These are phyloP conservation scores for Clostera curtula DNA, from an alignment of 2,888 invertebrate genomes.

Conservation along the genomic window DNA sequence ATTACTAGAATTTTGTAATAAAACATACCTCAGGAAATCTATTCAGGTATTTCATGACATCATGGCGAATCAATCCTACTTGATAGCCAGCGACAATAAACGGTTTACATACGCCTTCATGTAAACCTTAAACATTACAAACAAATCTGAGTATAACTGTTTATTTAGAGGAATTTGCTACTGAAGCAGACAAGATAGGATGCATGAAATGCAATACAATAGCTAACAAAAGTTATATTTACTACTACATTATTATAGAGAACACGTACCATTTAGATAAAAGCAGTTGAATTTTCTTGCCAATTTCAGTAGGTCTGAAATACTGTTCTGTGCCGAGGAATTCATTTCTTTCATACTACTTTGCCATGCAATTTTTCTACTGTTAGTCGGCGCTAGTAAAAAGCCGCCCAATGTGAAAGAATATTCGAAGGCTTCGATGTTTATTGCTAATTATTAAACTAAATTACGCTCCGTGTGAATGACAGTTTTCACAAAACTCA, in stretches of 20 bases:
- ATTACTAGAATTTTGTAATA: neutral
- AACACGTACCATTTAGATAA: conserved; percentile 83
- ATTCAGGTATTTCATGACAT: conserved; percentile 86
- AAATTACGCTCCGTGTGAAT: too few species aligned
- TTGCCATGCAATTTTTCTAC: conserved; percentile 29
- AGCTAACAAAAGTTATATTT: neutral
- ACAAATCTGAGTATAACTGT: conserved; percentile 13
- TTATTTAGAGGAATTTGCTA: too few species aligned
- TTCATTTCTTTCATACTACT: conserved; percentile 68
- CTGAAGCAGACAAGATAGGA: conserved; percentile 22
- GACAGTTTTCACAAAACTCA: too few species aligned
- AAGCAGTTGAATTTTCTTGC: conserved; percentile 93
- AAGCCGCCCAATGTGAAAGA: too few species aligned
- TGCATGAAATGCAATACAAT: conserved; percentile 7
- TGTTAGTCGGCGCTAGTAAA: conserved; percentile 13
- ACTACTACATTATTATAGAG: neutral
- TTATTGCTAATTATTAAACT: too few species aligned
- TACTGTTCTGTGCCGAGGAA: conserved; percentile 55
- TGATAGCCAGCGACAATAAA: conserved; percentile 92
- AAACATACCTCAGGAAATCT: conserved; percentile 85
- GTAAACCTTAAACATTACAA: conserved; percentile 76
- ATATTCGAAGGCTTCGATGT: too few species aligned
- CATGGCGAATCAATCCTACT: conserved; percentile 90
- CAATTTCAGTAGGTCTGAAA: conserved; percentile 80
- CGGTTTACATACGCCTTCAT: conserved; percentile 86